Evolutionary conservation across 2,113 vertebrate genomes (phyloP).

Genomic region (Thymallus thymallus): DNA sequence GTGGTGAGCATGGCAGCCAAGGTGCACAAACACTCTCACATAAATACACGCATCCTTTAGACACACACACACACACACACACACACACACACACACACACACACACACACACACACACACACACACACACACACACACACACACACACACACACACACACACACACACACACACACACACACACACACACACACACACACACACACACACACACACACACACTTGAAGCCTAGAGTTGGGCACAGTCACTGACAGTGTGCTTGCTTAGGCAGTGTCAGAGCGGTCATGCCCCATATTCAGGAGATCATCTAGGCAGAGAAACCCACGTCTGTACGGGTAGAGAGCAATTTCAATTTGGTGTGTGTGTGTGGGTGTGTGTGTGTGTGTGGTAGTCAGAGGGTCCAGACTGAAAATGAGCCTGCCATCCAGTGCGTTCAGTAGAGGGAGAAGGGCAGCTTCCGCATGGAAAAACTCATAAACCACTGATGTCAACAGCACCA

Average conservation of each 20-base stretch:
- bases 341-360: no score
- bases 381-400: no score
- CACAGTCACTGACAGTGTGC: neutral
- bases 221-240: neutral
- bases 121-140: conserved; percentile 20
- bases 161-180: conserved; percentile 13
- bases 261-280: no score
- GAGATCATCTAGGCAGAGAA: no score
- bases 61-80: neutral
- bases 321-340: no score
- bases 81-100: conserved; percentile 18
- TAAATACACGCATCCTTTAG: neutral
- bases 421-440: no score
- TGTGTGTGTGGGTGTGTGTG: no score
- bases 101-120: conserved; percentile 4
- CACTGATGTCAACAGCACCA: no score
- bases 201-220: neutral
- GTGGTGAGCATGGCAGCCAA: neutral
- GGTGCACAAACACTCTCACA: conserved; percentile 16
- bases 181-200: conserved; percentile 19
- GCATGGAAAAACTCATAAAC: no score
- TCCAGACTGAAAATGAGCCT: no score
- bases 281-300: no score
- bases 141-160: conserved; percentile 5
- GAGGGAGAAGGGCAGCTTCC: no score